Evolutionary conservation across 2,797 vertebrate species (phyloP), one percentile per base, ranked within the genome.

Genomic region (Lemur catta): DNA sequence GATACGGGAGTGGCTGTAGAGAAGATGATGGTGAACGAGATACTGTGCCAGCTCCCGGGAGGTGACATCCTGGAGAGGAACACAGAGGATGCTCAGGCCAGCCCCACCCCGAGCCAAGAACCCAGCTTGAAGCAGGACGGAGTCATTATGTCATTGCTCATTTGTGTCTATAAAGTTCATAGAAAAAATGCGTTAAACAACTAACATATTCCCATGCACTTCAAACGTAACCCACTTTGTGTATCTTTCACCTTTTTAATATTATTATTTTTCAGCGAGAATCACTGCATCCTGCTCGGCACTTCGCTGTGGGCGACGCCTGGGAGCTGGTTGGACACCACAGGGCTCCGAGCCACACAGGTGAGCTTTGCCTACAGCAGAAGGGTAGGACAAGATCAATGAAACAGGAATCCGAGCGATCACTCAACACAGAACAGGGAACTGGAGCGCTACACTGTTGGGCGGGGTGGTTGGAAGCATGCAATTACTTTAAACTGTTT

Each of bases 21-120:
- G 50, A 33, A 17, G 0, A 1, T 0, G 2, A 12, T 2, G 22
- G 38, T 9, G 59, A 30, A 14, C 0, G 12, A 22, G 46, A 50
- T 1, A 9, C 15, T 11, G 0, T 0, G 0, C 69, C 46, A 28
- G 4, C 10, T 88, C 57, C 76, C 0, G 0, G 12, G 48, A 33
- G 10, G n/a, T 46, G 88, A 38, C 50, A 4, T 74, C 69, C 41
- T 38, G 17, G 7, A 63, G 13, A 63, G 33, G 46, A 22, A 7
- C 4, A 2, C 24, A 28, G 26, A 14, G 38, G 41, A 63, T 13
- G 3, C 22, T 4, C 46, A 17, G 8, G 33, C 12, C 38, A 4
- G 9, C 11, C 9, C 3, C 4, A 26, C 22, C 8, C 26, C 6
- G 2, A 24, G 35, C 30, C 43, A 22, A n/a, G 55, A n/a, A 7